A percentile compares a stretch with the other conserved stretches of the same genome.
phyloP scores from a whole-genome alignment of 2,888 invertebrate genomes.

The Petrophora chlorosata region DNA sequence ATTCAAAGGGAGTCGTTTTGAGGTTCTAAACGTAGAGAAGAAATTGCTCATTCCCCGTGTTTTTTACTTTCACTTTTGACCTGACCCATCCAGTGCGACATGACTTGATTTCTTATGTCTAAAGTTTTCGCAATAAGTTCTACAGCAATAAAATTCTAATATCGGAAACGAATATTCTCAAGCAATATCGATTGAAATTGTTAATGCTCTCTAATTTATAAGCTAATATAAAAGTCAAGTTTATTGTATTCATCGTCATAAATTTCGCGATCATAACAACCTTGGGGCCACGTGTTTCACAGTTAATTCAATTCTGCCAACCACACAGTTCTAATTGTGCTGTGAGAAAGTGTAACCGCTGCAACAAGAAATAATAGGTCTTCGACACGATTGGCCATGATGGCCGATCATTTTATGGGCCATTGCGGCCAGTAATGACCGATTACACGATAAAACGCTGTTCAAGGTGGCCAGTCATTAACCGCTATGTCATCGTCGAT shows the following conservation, averaged over 20 bases:
- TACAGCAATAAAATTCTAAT: slow-evolving; percentile 43
- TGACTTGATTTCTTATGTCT: slow-evolving; percentile 54
- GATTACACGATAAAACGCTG: too few species aligned
- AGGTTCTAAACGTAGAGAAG: slow-evolving; percentile 32
- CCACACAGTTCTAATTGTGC: slow-evolving; percentile 31
- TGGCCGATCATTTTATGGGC: too few species aligned
- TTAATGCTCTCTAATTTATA: slow-evolving; percentile 48
- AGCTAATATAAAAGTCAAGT: not conserved
- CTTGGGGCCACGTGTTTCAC: slow-evolving; percentile 44
- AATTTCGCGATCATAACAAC: slow-evolving; percentile 17
- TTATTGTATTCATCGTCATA: slow-evolving; percentile 3
- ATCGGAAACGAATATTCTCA: slow-evolving; percentile 72
- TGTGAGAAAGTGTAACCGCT: too few species aligned
- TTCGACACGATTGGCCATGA: too few species aligned
- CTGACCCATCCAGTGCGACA: slow-evolving; percentile 73
- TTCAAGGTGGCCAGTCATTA: too few species aligned
- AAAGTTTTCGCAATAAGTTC: slow-evolving; percentile 52
- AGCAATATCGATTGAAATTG: slow-evolving; percentile 65
- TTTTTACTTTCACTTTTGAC: slow-evolving; percentile 44
- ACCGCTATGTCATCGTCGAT: too few species aligned
- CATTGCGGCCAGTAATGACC: too few species aligned
- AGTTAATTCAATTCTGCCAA: slow-evolving; percentile 29
- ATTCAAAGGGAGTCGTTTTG: slow-evolving; percentile 42
- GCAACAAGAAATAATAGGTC: too few species aligned
- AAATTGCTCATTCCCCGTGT: slow-evolving; percentile 57